Percentiles rank a stretch among this genome's conserved stretches.
phyloP scores from a whole-genome alignment of 2,888 invertebrate species.

The Tachystola acroxantha region DNA sequence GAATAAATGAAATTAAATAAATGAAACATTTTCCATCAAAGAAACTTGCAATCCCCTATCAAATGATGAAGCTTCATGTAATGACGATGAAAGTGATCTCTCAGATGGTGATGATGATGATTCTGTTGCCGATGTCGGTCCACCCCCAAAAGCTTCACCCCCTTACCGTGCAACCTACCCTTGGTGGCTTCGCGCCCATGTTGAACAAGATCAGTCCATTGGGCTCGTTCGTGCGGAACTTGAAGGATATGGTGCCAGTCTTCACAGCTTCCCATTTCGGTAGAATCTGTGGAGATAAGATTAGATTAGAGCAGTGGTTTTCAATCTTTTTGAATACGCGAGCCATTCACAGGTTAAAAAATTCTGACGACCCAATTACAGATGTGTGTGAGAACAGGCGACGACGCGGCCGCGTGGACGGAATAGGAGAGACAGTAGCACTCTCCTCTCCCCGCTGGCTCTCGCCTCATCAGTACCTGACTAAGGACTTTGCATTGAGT shows the following conservation, averaged over 20 bases:
- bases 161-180: slow-evolving; percentile 83
- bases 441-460: no score
- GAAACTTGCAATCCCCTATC: slow-evolving; percentile 15
- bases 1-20: no score
- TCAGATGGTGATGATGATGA: slow-evolving; percentile 25
- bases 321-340: no score
- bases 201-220: slow-evolving; percentile 96
- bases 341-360: no score
- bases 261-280: slow-evolving; percentile 95
- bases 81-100: slow-evolving; percentile 8
- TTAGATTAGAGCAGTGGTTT: no score
- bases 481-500: no score
- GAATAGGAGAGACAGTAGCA: no score
- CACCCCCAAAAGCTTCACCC: slow-evolving; percentile 77
- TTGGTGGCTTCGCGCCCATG: slow-evolving; percentile 87
- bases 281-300: slow-evolving; percentile 78
- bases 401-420: no score
- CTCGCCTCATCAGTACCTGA: no score
- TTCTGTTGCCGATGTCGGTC: slow-evolving; percentile 34
- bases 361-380: no score
- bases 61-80: slow-evolving; percentile 3
- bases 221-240: slow-evolving; percentile 96
- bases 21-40: no score
- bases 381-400: no score
- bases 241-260: slow-evolving; percentile 93